phyloP scores from a whole-genome alignment of 1,140 invertebrate genomes.

The Grapholita molesta region DNA sequence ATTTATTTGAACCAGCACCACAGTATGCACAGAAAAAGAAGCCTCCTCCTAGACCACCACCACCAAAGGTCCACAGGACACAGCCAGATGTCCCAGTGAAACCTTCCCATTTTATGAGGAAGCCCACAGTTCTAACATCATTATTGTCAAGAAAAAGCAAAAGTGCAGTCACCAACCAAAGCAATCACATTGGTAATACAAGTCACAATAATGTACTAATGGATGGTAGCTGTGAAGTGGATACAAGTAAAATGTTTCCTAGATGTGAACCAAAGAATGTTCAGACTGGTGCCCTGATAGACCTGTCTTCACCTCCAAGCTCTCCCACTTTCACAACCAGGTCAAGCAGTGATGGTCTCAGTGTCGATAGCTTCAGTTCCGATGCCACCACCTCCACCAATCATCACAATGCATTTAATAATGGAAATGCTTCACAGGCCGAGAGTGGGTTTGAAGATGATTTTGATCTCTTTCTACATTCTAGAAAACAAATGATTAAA shows the following conservation, averaged over 20 bases:
- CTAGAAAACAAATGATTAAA: slow-evolving; percentile 69
- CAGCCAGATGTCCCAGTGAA: slow-evolving; percentile 62
- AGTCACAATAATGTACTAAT: slow-evolving; percentile 39
- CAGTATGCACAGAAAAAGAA: slow-evolving; percentile 69
- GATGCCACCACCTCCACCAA: slow-evolving; percentile 82
- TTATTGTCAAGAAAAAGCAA: slow-evolving; percentile 66
- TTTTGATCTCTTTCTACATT: slow-evolving; percentile 81
- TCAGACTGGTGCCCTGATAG: slow-evolving; percentile 77
- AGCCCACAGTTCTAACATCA: slow-evolving; percentile 73
- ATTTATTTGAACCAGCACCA: slow-evolving; percentile 71
- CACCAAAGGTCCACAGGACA: slow-evolving; percentile 63
- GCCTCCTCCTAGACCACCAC: slow-evolving; percentile 77
- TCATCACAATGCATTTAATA: slow-evolving; percentile 75
- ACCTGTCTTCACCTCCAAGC: slow-evolving; percentile 82
- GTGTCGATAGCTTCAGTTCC: slow-evolving; percentile 86
- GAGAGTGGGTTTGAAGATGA: slow-evolving; percentile 89
- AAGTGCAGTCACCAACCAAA: slow-evolving; percentile 38
- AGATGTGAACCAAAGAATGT: slow-evolving; percentile 70
- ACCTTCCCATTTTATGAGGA: slow-evolving; percentile 72
- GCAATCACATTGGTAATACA: slow-evolving; percentile 22
- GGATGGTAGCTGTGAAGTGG: slow-evolving; percentile 69
- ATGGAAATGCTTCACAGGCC: slow-evolving; percentile 84
- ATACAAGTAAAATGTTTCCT: slow-evolving; percentile 60
- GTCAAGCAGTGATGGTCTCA: slow-evolving; percentile 85
- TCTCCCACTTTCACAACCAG: slow-evolving; percentile 86